Conservation (phyloP, 2,888 invertebrate species). For the Steromphala cineraria region DNA sequence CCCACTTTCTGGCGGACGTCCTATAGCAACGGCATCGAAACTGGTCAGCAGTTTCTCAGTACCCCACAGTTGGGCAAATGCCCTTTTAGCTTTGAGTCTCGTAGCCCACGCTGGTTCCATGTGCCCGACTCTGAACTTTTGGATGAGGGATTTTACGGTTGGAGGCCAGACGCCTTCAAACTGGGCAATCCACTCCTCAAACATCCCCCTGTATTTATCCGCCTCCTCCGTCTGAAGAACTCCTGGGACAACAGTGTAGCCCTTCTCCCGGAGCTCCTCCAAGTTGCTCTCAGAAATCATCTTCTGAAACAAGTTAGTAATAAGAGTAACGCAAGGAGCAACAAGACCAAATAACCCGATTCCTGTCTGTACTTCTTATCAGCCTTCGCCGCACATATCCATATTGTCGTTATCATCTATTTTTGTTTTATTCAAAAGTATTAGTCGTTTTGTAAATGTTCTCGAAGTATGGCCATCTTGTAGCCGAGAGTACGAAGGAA, state of each 20-base stretch:
- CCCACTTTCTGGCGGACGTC: conserved; percentile 65
- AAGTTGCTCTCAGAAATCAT: not conserved
- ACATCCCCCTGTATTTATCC: conserved; percentile 45
- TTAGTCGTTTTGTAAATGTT: too few species aligned
- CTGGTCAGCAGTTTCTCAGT: conserved; percentile 66
- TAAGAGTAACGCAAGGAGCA: too few species aligned
- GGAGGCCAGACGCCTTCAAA: conserved; percentile 53
- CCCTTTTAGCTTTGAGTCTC: conserved; percentile 56
- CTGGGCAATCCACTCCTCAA: conserved; percentile 51
- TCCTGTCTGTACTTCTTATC: too few species aligned
- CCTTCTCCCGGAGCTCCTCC: conserved; percentile 49
- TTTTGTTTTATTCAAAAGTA: too few species aligned
- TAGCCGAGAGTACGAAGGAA: too few species aligned
- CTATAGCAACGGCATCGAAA: conserved; percentile 66
- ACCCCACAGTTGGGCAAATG: conserved; percentile 63
- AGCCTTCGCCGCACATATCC: too few species aligned
- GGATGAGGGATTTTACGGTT: conserved; percentile 54
- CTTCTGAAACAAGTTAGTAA: too few species aligned
- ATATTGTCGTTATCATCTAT: too few species aligned
- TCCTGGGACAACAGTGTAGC: conserved; percentile 54
- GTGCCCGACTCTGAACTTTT: conserved; percentile 60
- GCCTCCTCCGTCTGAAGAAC: conserved; percentile 51
- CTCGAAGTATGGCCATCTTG: too few species aligned
- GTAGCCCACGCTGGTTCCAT: conserved; percentile 61
- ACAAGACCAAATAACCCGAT: too few species aligned